Evolutionary conservation across 2,888 invertebrate genomes (phyloP).

Genomic region (Orthonevra nobilis): DNA sequence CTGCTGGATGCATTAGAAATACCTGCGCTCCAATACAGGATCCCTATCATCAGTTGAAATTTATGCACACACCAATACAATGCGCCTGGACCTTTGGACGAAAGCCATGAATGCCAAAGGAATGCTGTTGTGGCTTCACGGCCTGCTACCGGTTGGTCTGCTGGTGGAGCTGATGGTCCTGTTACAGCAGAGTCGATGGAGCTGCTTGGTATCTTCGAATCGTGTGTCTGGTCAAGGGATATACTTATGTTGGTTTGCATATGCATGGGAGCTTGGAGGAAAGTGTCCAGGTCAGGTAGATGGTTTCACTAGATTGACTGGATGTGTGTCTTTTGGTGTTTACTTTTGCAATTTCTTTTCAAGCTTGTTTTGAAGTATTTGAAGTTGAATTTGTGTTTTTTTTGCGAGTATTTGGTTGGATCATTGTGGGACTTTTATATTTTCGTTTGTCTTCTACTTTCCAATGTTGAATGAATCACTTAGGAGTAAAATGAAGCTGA

Average conservation of each 20-base stretch:
- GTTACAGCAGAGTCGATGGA: slow-evolving; percentile 38
- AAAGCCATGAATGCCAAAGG: slow-evolving; percentile 30
- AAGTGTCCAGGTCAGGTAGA: slow-evolving; percentile 51
- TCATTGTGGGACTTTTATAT: background rate
- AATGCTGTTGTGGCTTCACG: slow-evolving; percentile 10
- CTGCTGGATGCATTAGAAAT: slow-evolving; percentile 24
- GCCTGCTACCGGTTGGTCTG: background rate
- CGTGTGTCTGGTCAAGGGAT: slow-evolving; percentile 26
- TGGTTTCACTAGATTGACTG: slow-evolving; percentile 31
- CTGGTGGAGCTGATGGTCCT: slow-evolving; percentile 19
- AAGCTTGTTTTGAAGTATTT: slow-evolving; percentile 27
- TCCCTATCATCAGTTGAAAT: slow-evolving; percentile 59
- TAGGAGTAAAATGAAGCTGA: too few relatives aligned
- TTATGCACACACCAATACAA: slow-evolving; percentile 60
- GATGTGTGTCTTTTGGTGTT: slow-evolving; percentile 28
- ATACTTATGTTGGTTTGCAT: background rate
- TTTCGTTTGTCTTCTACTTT: background rate
- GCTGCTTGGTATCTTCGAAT: slow-evolving; percentile 44
- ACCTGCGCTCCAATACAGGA: background rate
- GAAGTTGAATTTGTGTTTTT: too few relatives aligned
- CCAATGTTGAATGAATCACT: background rate
- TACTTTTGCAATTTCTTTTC: slow-evolving; percentile 44
- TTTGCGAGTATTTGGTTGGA: background rate
- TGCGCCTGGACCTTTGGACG: slow-evolving; percentile 16
- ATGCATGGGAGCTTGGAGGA: slow-evolving; percentile 8